Conservation (phyloP, 2,888 invertebrate species). For the Horisme vitalbata region DNA sequence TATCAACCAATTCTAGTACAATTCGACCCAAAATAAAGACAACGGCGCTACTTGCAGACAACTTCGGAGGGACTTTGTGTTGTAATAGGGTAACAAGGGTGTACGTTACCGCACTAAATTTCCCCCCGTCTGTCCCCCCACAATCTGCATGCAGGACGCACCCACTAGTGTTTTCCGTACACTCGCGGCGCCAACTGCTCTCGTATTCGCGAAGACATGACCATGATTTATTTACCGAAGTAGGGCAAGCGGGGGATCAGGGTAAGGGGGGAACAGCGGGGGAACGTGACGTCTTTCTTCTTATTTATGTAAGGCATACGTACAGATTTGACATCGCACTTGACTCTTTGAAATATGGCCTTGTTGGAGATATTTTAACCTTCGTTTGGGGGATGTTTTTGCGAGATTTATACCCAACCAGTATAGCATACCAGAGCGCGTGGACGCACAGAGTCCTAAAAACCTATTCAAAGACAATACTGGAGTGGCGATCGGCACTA, state of each 20-base stretch:
- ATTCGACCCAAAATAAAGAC: too few relatives aligned
- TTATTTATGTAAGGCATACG: conserved; percentile 57
- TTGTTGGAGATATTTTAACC: conserved; percentile 29
- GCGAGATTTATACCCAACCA: conserved; percentile 14
- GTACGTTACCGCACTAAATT: background rate
- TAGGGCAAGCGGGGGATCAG: conserved; percentile 24
- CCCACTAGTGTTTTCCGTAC: conserved; percentile 70
- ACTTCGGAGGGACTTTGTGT: background rate
- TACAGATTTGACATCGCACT: conserved; percentile 58
- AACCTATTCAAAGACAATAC: too few relatives aligned
- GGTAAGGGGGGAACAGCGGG: conserved; percentile 23
- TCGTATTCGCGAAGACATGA: conserved; percentile 51
- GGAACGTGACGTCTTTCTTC: conserved; percentile 43
- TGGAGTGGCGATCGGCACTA: too few relatives aligned
- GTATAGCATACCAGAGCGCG: too few relatives aligned
- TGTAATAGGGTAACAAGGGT: too few relatives aligned
- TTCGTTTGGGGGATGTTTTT: conserved; percentile 14
- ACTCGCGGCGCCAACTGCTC: conserved; percentile 52
- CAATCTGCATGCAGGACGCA: conserved; percentile 62
- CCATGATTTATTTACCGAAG: conserved; percentile 63
- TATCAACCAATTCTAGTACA: too few relatives aligned
- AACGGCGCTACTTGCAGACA: too few relatives aligned
- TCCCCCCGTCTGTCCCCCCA: conserved; percentile 35
- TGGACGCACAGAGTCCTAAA: too few relatives aligned
- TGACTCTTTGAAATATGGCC: conserved; percentile 45